Base-by-base conservation (phyloP, 53 echinoderm and acorn worm species). In the Henricia sp. region DNA sequence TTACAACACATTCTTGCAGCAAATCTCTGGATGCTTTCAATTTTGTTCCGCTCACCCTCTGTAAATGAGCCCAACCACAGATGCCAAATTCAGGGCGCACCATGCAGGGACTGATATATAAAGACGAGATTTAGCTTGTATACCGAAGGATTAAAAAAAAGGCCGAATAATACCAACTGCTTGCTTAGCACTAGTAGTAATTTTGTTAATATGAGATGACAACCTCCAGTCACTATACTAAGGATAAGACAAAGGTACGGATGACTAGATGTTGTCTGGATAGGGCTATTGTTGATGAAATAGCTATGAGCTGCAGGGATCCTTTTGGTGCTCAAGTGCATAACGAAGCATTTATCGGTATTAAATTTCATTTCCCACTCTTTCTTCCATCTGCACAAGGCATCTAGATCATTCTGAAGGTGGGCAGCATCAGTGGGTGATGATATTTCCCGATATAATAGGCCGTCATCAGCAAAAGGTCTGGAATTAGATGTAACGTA, bases 161-260 rank as follows among this genome's bases (percentile, higher is more conserved):
- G n/a, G 25, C 71, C 71, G 46, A 44, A 70, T 70, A 29, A 70
- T 20, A 70, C 71, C 46, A 20, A 2, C 23, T 24, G 71, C 42
- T 28, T 70, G 71, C 71, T 70, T 70, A 20, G 43, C 50, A 43
- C 71, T 70, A 27, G 44, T 70, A 9, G 29, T 70, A 14, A 44
- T 70, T 48, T 43, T 25, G 19, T 14, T 44, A 0, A 70, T 43
- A 20, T 70, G 0, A 42, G 71, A 70, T 10, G 71, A 70, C 46
- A 20, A 44, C 9, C 39, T 70, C n/a, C 71, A 70, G 23, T 64
- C 65, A 23, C 65, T n/a, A n/a, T 17, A 21, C 71, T 26, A 19
- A n/a, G 3, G 50, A 29, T 34, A 29, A 70, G 2, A 19, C 71
- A 40, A 36, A 48, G 29, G 26, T 44, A 70, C 13, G 46, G 16